Conservation (phyloP, 2,797 vertebrate genomes). For the Perdix hodgsoniae region DNA sequence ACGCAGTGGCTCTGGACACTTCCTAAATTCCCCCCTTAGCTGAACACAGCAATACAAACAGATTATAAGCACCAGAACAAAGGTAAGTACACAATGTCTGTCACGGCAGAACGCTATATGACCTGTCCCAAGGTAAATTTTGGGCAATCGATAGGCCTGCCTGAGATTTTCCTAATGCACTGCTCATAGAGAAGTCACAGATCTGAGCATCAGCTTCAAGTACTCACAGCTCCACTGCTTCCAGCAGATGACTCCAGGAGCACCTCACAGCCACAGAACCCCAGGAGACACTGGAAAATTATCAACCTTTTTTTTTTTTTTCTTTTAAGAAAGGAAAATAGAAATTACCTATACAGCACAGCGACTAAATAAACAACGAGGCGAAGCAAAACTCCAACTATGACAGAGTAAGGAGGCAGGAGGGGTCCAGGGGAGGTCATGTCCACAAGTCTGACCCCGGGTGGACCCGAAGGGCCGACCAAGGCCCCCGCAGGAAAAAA, state of each 20-base stretch:
- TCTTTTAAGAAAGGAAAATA: conserved; percentile 7
- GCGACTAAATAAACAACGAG: conserved; percentile 78
- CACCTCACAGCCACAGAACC: neutral
- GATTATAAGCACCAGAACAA: neutral
- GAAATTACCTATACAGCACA: conserved; percentile 80
- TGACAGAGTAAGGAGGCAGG: conserved; percentile 66
- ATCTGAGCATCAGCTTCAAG: neutral
- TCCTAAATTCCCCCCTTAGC: neutral
- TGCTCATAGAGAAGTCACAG: neutral
- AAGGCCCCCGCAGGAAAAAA: conserved; percentile 44
- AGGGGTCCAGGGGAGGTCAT: conserved; percentile 44
- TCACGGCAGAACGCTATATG: neutral
- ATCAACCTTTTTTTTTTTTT: neutral
- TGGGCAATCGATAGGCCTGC: neutral
- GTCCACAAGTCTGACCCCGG: conserved; percentile 16
- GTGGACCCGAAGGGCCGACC: conserved; percentile 30
- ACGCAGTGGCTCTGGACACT: neutral
- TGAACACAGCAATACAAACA: neutral
- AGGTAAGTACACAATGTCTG: neutral
- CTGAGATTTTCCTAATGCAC: neutral
- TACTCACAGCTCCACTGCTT: neutral
- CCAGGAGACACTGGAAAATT: neutral
- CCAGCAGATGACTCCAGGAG: neutral
- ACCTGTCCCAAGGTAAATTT: neutral
- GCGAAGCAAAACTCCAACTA: conserved; percentile 81